Percentiles rank a stretch among this genome's conserved stretches.
phyloP scores from a whole-genome alignment of 2,113 vertebrate species.

The Gambusia affinis region DNA sequence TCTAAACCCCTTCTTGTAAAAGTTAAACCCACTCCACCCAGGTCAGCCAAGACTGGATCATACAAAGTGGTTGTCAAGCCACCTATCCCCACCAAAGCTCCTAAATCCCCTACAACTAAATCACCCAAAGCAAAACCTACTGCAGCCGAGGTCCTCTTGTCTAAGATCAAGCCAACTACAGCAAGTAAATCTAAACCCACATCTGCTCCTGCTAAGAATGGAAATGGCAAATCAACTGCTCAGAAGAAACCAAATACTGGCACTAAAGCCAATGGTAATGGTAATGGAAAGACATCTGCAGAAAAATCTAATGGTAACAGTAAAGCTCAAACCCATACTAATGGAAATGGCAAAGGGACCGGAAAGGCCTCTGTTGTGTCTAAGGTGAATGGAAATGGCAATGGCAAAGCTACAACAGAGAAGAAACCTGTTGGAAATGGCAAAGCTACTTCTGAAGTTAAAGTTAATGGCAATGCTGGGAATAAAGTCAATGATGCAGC shows the following conservation, averaged over 20 bases:
- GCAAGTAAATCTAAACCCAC: constrained; percentile 62
- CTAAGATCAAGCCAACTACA: constrained; percentile 73
- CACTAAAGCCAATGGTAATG: constrained; percentile 54
- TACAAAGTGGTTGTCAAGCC: constrained; percentile 69
- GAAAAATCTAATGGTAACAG: constrained; percentile 60
- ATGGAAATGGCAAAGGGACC: constrained; percentile 44
- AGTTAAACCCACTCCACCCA: constrained; percentile 66
- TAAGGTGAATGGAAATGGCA: constrained; percentile 52
- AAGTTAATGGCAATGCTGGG: constrained; percentile 56
- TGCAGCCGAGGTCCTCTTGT: constrained; percentile 58
- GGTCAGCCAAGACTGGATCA: constrained; percentile 50
- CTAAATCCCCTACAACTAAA: constrained; percentile 58
- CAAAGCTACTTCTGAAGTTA: constrained; percentile 35
- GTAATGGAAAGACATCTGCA: constrained; percentile 46
- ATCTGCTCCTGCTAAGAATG: constrained; percentile 45
- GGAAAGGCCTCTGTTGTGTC: constrained; percentile 52
- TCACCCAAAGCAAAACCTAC: constrained; percentile 67
- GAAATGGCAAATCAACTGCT: constrained; percentile 50
- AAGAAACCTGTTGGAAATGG: constrained; percentile 63
- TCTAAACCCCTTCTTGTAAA: constrained; percentile 65
- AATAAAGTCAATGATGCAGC: constrained; percentile 63
- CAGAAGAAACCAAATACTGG: constrained; percentile 63
- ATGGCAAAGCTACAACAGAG: constrained; percentile 38
- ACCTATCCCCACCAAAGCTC: constrained; percentile 61
- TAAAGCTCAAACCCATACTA: constrained; percentile 64